Evolutionary conservation across 2,113 vertebrate genomes (phyloP), one percentile per base, ranked within the genome.

Genomic region (Chunga burmeisteri): DNA sequence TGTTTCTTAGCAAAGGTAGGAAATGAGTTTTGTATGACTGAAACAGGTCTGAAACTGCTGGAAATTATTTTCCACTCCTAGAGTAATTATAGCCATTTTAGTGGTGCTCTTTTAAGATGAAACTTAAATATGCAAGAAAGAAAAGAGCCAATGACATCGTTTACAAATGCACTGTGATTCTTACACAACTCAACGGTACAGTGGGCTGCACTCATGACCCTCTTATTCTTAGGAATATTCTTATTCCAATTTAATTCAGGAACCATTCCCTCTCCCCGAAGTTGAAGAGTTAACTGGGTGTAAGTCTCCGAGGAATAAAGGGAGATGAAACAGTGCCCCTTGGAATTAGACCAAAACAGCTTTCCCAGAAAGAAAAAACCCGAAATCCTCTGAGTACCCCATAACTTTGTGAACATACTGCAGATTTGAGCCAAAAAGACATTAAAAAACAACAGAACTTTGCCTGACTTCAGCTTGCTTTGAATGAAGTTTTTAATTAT

Each of bases 281-380:
- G 58, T 77, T 66, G 92, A 92, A 94, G 66, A 95, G 81, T 95
- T 96, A 94, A 95, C 62, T 92, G 72, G 65, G 44, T 94, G 47
- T 91, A 95, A 96, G 87, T 91, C 77, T 93, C 87, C 10, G 12
- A 58, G 58, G 58, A 93, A 74, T 71, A 94, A 88, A 73, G 59
- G 61, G 73, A 95, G 94, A 71, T 63, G 56, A 93, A 96, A 82
- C n/a, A 87, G 84, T 91, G 73, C 65, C 81, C 61, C 65, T 93
- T 89, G 91, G 89, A 96, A 82, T 87, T 89, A 75, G 25, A 91
- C 91, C 93, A 95, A 87, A 91, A 79, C 73, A 93, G 30, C 84
- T 81, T 96, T 97, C 78, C 81, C 93, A 96, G 93, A 93, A 63
- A 94, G 40, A 81, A 96, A 88, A 92, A 79, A 6, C 0, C 5